Conservation (phyloP, 2,113 vertebrate species). For the Probosciger aterrimus region DNA sequence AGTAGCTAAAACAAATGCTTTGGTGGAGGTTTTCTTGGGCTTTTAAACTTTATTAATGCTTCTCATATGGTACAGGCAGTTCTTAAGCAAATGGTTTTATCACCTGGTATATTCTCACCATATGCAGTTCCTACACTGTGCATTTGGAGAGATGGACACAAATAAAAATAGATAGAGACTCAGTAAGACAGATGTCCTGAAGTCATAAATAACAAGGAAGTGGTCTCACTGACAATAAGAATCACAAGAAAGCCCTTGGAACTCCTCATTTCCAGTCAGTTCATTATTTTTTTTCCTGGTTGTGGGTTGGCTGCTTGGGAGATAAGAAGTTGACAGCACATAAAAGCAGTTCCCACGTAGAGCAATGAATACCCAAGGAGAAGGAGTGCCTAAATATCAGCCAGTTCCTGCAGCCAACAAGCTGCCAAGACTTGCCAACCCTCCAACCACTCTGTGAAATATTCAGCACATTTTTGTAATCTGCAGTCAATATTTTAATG, state of each 20-base stretch:
- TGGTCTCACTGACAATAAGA: conserved; percentile 18
- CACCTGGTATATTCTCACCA: conserved; percentile 20
- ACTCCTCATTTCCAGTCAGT: conserved; percentile 22
- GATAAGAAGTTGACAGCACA: conserved; percentile 22
- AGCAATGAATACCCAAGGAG: neutral
- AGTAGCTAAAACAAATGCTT: neutral
- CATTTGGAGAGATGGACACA: conserved; percentile 3
- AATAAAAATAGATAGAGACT: conserved; percentile 16
- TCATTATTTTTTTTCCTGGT: neutral
- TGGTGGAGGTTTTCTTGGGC: neutral
- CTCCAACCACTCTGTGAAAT: conserved; percentile 29
- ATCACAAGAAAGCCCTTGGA: conserved; percentile 9
- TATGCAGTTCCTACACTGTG: neutral
- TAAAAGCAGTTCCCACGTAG: conserved; percentile 39
- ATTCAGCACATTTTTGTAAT: conserved; percentile 56
- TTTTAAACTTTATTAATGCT: neutral
- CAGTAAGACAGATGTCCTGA: conserved; percentile 26
- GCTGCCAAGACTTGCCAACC: conserved; percentile 34
- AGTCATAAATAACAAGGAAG: conserved; percentile 34
- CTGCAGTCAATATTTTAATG: conserved; percentile 67
- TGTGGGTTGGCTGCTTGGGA: conserved; percentile 42
- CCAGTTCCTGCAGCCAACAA: conserved; percentile 47
- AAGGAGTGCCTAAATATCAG: conserved; percentile 40
- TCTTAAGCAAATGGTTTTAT: conserved; percentile 18
- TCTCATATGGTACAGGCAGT: neutral